These are phyloP conservation scores for Platycheirus albimanus DNA, from an alignment of 2,888 invertebrate species.

Conservation along the genomic window DNA sequence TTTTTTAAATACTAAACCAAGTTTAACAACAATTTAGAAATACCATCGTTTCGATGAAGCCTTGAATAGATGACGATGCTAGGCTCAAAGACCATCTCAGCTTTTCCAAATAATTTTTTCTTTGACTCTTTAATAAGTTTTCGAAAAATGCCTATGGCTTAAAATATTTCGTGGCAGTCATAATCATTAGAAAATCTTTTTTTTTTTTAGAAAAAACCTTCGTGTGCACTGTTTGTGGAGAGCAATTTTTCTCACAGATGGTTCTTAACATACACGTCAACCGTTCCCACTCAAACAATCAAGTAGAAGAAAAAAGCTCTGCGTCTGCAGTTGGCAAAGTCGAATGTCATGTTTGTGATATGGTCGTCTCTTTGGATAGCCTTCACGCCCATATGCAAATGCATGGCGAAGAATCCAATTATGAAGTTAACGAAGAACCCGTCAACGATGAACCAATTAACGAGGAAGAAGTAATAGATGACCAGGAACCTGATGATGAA, in stretches of 20 bases:
- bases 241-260: conserved; percentile 66
- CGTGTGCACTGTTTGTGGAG: conserved; percentile 58
- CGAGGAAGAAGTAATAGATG: conserved; percentile 54
- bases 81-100: no score
- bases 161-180: no score
- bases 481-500: conserved; percentile 40
- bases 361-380: conserved; percentile 27
- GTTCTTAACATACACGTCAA: conserved; percentile 63
- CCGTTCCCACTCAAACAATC: conserved; percentile 33
- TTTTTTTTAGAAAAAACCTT: conserved; percentile 63
- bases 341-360: conserved; percentile 63
- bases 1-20: no score
- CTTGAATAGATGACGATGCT: no score
- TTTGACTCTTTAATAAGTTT: no score
- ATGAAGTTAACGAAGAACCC: conserved; percentile 4
- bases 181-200: no score
- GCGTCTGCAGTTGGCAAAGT: conserved; percentile 28
- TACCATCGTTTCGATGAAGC: no score
- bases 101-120: no score
- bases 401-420: conserved; percentile 46
- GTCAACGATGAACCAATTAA: conserved; percentile 2
- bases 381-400: conserved; percentile 50
- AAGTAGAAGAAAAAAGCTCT: background rate
- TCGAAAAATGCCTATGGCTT: no score
- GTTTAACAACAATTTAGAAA: no score